A percentile compares a stretch with the other conserved stretches of the same genome.
Conservation (phyloP, 2,888 invertebrate genomes). For the Lasius fuliginosus region DNA sequence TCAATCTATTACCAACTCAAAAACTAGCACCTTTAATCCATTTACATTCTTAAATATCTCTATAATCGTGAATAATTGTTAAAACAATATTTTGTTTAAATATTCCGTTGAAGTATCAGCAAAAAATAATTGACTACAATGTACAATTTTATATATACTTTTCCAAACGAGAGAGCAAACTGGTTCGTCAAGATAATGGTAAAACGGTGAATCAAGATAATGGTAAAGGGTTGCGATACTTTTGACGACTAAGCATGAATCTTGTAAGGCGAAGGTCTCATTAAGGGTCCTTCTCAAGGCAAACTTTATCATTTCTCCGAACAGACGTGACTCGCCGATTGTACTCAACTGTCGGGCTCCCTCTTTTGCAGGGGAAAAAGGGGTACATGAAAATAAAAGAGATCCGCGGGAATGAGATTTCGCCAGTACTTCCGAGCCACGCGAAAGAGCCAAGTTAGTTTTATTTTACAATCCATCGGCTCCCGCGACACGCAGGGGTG, state of each 20-base stretch:
- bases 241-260: constrained; percentile 50
- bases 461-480: constrained; percentile 86
- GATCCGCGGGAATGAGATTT: constrained; percentile 85
- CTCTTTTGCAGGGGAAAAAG: constrained; percentile 46
- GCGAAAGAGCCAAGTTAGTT: constrained; percentile 86
- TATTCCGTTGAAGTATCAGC: neutral
- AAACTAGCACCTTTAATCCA: neutral
- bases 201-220: constrained; percentile 17
- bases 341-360: constrained; percentile 37
- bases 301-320: constrained; percentile 64
- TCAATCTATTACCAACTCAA: neutral
- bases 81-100: neutral
- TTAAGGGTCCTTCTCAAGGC: constrained; percentile 48
- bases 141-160: neutral
- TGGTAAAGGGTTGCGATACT: constrained; percentile 33
- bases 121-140: neutral
- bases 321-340: constrained; percentile 43
- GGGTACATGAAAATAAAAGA: constrained; percentile 77
- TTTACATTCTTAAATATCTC: neutral
- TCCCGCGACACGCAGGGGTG: constrained; percentile 78
- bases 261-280: constrained; percentile 39
- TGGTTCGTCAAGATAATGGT: constrained; percentile 13
- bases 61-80: neutral
- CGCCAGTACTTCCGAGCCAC: constrained; percentile 80
- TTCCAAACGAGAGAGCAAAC: neutral